Conservation (phyloP, 2,113 vertebrate species). For the Scopus umbretta region DNA sequence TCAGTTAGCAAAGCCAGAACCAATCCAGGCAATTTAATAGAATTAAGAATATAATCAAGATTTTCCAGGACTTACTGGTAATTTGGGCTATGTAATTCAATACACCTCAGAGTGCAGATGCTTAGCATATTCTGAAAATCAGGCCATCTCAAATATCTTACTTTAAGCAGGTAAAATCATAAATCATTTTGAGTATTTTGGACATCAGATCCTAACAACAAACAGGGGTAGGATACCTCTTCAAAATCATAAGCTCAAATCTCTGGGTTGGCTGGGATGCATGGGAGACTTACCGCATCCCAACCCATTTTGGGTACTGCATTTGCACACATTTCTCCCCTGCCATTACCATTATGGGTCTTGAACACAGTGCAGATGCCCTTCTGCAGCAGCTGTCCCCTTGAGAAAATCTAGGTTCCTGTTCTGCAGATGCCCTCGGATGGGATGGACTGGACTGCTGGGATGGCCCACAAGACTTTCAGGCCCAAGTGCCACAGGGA, state of each 20-base stretch:
- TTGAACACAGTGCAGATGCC: neutral
- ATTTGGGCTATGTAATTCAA: slow-evolving; percentile 34
- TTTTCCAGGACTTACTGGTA: slow-evolving; percentile 26
- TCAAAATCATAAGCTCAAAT: neutral
- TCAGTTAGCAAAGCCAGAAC: slow-evolving; percentile 40
- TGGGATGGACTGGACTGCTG: neutral
- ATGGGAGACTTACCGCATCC: neutral
- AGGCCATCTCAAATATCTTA: neutral
- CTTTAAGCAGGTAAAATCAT: slow-evolving; percentile 20
- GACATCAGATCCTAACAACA: neutral
- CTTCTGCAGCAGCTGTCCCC: neutral
- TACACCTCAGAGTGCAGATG: neutral
- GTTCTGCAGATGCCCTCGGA: neutral
- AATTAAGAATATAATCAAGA: slow-evolving; percentile 52
- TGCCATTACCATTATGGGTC: neutral
- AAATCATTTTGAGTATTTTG: neutral
- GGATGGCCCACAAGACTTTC: neutral
- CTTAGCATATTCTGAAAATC: slow-evolving; percentile 29
- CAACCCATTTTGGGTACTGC: neutral
- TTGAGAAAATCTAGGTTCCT: neutral
- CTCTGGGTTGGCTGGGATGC: neutral
- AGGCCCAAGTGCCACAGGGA: fast-evolving
- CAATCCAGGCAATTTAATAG: slow-evolving; percentile 36
- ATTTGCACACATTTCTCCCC: neutral
- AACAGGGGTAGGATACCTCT: neutral